Evolutionary conservation across 2,113 vertebrate species (phyloP).

Genomic region (Agelaius phoeniceus): DNA sequence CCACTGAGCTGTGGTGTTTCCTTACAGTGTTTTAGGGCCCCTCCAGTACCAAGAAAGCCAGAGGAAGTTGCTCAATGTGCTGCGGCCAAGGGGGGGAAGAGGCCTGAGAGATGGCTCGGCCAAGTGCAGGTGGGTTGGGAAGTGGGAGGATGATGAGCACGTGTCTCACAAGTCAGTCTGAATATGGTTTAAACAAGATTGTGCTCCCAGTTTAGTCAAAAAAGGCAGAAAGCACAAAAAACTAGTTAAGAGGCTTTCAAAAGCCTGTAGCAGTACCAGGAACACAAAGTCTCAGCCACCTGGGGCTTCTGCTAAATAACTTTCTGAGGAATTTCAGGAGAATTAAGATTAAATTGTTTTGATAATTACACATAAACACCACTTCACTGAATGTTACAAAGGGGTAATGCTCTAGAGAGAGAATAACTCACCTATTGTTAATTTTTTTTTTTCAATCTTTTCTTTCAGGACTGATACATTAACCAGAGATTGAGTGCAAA

Average conservation of each 20-base stretch:
- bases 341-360: background rate
- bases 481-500: background rate
- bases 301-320: background rate
- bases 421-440: background rate
- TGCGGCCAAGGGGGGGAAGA: background rate
- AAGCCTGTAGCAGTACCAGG: background rate
- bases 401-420: background rate
- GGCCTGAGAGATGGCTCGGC: accelerated
- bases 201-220: background rate
- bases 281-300: background rate
- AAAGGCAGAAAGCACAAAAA: background rate
- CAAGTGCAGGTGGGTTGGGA: accelerated
- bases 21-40: background rate
- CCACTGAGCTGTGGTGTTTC: background rate
- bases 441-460: background rate
- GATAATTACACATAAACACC: background rate
- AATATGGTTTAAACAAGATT: background rate
- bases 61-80: background rate
- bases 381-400: background rate
- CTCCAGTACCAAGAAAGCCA: background rate
- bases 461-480: background rate
- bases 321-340: background rate
- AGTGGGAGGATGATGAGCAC: accelerated
- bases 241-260: background rate
- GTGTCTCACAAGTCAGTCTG: background rate